phyloP scores from a whole-genome alignment of 2,113 vertebrate genomes.

The Nibea albiflora region DNA sequence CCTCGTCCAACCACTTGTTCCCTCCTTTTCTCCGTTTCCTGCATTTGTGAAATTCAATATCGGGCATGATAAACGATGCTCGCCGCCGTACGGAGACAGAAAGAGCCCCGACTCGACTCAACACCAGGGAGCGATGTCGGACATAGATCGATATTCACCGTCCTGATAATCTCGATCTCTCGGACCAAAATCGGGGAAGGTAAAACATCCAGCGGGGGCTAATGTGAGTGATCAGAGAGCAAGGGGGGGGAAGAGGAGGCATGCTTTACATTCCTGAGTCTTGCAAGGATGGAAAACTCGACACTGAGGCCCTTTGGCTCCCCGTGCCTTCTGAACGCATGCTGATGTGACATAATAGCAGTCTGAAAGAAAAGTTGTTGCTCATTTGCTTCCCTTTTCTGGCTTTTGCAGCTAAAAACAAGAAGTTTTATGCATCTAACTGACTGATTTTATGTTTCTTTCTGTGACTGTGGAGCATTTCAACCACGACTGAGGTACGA shows the following conservation, averaged over 20 bases:
- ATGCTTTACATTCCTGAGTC: constrained; percentile 57
- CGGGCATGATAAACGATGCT: constrained; percentile 53
- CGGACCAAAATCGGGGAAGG: neutral
- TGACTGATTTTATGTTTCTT: too few relatives aligned
- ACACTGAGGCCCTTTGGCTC: constrained; percentile 9
- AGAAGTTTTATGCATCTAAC: too few relatives aligned
- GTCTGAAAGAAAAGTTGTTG: neutral
- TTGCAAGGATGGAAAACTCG: constrained; percentile 3
- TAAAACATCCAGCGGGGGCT: constrained; percentile 12
- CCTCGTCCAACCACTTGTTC: constrained; percentile 75
- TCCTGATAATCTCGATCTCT: constrained; percentile 26
- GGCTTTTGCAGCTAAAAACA: too few relatives aligned
- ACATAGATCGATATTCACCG: constrained; percentile 33
- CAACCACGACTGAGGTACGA: too few relatives aligned
- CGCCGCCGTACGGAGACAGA: neutral
- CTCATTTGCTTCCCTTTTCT: too few relatives aligned
- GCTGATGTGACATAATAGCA: neutral
- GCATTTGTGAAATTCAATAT: constrained; percentile 72
- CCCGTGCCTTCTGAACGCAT: constrained; percentile 1
- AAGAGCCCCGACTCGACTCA: constrained; percentile 14
- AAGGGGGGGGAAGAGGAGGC: neutral
- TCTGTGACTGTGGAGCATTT: too few relatives aligned
- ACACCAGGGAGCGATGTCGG: constrained; percentile 28
- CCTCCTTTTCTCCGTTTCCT: constrained; percentile 41
- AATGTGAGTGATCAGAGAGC: constrained; percentile 53